phyloP scores from a whole-genome alignment of 1,140 invertebrate species.

The Neotoxoptera formosana region DNA sequence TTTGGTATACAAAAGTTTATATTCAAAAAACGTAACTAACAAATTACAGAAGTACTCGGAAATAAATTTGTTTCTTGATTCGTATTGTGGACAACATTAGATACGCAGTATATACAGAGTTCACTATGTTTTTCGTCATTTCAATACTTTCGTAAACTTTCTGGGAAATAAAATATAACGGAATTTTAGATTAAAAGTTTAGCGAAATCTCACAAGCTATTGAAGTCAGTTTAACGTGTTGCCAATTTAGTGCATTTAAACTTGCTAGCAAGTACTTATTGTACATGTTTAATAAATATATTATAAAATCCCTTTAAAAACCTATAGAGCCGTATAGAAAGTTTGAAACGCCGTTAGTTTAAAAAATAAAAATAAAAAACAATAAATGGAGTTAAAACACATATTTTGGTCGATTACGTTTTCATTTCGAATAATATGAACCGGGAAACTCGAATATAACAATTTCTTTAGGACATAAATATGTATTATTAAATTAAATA shows the following conservation, averaged over 20 bases:
- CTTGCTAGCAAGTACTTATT: background rate
- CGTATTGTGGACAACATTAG: background rate
- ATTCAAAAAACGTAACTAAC: background rate
- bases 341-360: background rate
- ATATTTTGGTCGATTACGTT: background rate
- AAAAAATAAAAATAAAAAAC: background rate
- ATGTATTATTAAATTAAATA: background rate
- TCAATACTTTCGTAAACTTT: background rate
- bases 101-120: background rate
- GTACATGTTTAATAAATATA: background rate
- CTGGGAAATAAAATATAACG: background rate
- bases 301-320: background rate
- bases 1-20: background rate
- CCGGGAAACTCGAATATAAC: background rate
- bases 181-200: background rate
- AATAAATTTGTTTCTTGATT: background rate
- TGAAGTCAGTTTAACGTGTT: conserved; percentile 7
- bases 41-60: background rate
- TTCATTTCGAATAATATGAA: background rate
- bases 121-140: background rate
- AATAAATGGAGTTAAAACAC: background rate
- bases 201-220: background rate
- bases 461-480: background rate
- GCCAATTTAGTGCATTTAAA: background rate
- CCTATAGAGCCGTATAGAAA: background rate